A percentile compares a stretch with the other conserved stretches of the same genome.
Evolutionary conservation across 2,113 vertebrate genomes (phyloP).

Genomic region (Raja brachyura): DNA sequence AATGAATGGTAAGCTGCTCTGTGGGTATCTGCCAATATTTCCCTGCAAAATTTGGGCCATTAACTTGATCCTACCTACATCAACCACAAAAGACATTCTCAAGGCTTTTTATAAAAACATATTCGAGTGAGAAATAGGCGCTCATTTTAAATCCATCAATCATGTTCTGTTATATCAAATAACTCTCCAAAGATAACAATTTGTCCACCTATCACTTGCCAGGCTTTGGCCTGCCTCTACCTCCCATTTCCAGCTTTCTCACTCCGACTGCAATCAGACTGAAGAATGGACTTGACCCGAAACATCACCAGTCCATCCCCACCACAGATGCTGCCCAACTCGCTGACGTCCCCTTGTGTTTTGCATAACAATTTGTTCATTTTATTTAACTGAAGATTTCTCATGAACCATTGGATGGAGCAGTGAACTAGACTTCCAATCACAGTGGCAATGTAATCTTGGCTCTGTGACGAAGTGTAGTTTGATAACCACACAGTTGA

Average conservation of each 20-base stretch:
- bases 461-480: neutral
- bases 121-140: neutral
- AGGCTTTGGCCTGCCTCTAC: too few species aligned
- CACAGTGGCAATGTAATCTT: neutral
- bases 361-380: too few species aligned
- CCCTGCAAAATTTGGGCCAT: too few species aligned
- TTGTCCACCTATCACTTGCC: too few species aligned
- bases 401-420: neutral
- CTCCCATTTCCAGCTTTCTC: too few species aligned
- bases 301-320: too few species aligned
- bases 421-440: neutral
- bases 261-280: too few species aligned
- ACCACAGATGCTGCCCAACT: too few species aligned
- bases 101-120: neutral
- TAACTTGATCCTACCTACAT: neutral
- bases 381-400: neutral
- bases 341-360: too few species aligned
- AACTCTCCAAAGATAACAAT: neutral
- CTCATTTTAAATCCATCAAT: neutral
- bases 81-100: neutral
- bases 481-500: neutral
- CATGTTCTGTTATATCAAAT: neutral
- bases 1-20: too few species aligned
- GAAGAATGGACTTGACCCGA: too few species aligned
- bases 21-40: too few species aligned